Evolutionary conservation across 2,888 invertebrate genomes (phyloP).

Genomic region (Tolmerus cingulatus): DNA sequence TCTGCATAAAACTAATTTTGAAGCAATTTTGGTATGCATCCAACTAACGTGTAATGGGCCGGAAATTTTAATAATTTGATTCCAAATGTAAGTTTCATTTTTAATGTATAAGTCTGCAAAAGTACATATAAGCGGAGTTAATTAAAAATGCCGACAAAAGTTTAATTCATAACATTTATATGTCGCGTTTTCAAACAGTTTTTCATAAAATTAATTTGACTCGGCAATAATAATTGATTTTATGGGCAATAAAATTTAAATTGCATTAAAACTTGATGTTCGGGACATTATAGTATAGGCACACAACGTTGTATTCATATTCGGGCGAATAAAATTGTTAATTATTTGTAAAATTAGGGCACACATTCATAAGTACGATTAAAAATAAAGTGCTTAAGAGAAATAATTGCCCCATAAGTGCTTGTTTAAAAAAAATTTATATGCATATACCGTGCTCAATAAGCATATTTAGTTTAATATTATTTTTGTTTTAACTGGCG

Average conservation of each 20-base stretch:
- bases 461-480: background rate
- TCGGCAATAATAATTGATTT: conserved; percentile 1
- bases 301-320: background rate
- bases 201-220: background rate
- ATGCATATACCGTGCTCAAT: background rate
- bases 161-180: conserved; percentile 17
- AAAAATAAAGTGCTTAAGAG: background rate
- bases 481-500: background rate
- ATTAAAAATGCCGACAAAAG: conserved; percentile 7
- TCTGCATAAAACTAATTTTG: background rate
- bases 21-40: background rate
- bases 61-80: background rate
- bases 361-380: background rate
- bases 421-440: background rate
- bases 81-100: background rate
- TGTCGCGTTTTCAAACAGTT: background rate
- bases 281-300: background rate
- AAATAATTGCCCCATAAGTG: background rate
- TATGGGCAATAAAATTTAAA: conserved; percentile 17
- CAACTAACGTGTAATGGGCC: background rate
- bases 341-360: background rate
- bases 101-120: background rate
- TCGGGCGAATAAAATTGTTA: background rate
- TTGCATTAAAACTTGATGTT: background rate
- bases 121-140: background rate